Conservation (phyloP, 2,797 vertebrate genomes). For the Enteromius paludinosus region DNA sequence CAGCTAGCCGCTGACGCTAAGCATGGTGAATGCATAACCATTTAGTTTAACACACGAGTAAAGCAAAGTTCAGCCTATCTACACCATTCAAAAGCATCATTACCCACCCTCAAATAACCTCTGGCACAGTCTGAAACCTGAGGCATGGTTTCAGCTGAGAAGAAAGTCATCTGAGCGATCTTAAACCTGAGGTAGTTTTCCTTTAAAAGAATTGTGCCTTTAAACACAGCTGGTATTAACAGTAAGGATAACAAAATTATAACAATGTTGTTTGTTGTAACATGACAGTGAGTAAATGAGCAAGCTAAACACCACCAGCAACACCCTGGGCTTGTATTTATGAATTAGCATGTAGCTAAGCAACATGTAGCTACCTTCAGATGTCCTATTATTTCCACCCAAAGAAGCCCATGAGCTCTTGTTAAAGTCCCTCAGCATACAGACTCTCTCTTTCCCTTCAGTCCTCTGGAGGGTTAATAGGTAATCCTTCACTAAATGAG, state of each 20-base stretch:
- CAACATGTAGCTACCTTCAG: slow-evolving; percentile 41
- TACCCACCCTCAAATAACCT: slow-evolving; percentile 17
- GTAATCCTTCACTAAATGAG: slow-evolving; percentile 78
- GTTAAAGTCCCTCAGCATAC: slow-evolving; percentile 55
- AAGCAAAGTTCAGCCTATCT: slow-evolving; percentile 15
- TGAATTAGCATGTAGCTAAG: slow-evolving; percentile 43
- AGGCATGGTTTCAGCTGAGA: slow-evolving; percentile 39
- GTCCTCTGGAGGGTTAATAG: slow-evolving; percentile 72
- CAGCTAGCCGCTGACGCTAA: neutral
- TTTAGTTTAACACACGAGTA: slow-evolving; percentile 8
- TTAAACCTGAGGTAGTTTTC: slow-evolving; percentile 64
- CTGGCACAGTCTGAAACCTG: slow-evolving; percentile 23
- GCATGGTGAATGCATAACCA: neutral
- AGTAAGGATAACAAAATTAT: slow-evolving; percentile 36
- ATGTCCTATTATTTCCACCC: slow-evolving; percentile 44
- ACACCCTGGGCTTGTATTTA: slow-evolving; percentile 18
- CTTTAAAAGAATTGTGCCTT: slow-evolving; percentile 62
- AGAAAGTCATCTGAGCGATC: slow-evolving; percentile 63
- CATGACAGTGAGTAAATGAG: slow-evolving; percentile 66
- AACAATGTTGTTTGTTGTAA: slow-evolving; percentile 14
- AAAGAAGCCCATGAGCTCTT: slow-evolving; percentile 41
- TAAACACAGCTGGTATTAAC: slow-evolving; percentile 66
- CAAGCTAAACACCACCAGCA: slow-evolving; percentile 49
- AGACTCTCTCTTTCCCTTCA: slow-evolving; percentile 43
- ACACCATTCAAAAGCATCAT: slow-evolving; percentile 26